Evolutionary conservation across 2,113 vertebrate genomes (phyloP).

Genomic region (Xiphorhynchus elegans): DNA sequence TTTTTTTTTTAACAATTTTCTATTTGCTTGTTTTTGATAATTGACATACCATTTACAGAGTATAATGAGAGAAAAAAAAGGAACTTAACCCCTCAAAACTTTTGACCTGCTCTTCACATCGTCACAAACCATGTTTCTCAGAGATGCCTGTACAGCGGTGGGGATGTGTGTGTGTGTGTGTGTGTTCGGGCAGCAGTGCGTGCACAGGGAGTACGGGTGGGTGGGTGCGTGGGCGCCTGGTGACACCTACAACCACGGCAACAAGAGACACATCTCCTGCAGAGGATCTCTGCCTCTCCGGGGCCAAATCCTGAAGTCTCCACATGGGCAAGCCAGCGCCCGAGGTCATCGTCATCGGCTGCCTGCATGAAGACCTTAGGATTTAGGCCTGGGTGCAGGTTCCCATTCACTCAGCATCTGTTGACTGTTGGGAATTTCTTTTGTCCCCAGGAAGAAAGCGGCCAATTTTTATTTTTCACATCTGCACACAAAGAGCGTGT

Average conservation of each 20-base stretch:
- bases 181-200: background rate
- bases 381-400: background rate
- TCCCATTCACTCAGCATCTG: conserved; percentile 22
- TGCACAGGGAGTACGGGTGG: background rate
- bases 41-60: conserved; percentile 83
- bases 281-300: background rate
- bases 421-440: conserved; percentile 19
- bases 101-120: conserved; percentile 82
- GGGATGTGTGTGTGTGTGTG: background rate
- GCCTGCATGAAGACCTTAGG: background rate
- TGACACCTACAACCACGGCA: background rate
- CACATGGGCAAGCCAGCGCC: background rate
- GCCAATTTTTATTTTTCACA: background rate
- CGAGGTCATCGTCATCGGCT: accelerated
- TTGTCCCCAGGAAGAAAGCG: background rate
- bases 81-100: conserved; percentile 82
- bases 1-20: conserved; percentile 75
- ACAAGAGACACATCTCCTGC: background rate
- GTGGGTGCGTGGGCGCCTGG: background rate
- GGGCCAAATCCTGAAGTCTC: background rate
- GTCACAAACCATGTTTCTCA: conserved; percentile 68
- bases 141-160: conserved; percentile 41
- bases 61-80: conserved; percentile 83
- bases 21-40: conserved; percentile 80
- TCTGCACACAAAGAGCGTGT: accelerated